A percentile compares a stretch with the other conserved stretches of the same genome.
Evolutionary conservation across 2,113 vertebrate species (phyloP).

Genomic region (Rana temporaria): DNA sequence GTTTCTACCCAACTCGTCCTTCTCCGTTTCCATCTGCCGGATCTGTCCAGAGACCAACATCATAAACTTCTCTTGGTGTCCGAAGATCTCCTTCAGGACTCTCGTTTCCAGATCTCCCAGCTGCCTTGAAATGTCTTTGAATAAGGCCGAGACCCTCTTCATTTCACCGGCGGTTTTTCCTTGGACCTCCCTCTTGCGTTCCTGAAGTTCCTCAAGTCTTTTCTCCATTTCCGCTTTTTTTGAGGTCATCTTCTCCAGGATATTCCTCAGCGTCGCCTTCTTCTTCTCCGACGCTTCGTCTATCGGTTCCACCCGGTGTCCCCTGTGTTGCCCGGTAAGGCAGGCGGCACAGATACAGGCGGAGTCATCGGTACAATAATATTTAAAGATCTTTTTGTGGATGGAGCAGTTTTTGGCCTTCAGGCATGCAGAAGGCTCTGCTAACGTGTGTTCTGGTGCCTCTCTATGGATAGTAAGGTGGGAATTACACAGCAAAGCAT

Average conservation of each 20-base stretch:
- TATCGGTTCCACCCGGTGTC: constrained; percentile 58
- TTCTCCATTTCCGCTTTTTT: not conserved
- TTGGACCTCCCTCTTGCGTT: not conserved
- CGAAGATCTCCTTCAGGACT: too few species aligned
- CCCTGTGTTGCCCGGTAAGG: constrained; percentile 73
- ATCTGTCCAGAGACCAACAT: not conserved
- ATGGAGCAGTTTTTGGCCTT: constrained; percentile 66
- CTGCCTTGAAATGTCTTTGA: not conserved
- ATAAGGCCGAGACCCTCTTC: not conserved
- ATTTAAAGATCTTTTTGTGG: constrained; percentile 79
- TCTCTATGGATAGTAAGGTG: not conserved
- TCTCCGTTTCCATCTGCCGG: not conserved
- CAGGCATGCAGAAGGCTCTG: not conserved
- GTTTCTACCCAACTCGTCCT: not conserved
- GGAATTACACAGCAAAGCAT: not conserved
- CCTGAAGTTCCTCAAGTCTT: not conserved
- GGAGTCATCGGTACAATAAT: constrained; percentile 75
- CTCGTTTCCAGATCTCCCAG: not conserved
- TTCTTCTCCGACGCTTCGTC: not conserved
- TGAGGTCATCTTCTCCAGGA: not conserved
- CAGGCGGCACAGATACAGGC: constrained; percentile 77
- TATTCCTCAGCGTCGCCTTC: not conserved
- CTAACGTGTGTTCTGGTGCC: not conserved
- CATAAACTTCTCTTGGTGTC: not conserved
- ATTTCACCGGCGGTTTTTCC: not conserved